Evolutionary conservation across 1,140 invertebrate genomes (phyloP).

Genomic region (Apis florea): DNA sequence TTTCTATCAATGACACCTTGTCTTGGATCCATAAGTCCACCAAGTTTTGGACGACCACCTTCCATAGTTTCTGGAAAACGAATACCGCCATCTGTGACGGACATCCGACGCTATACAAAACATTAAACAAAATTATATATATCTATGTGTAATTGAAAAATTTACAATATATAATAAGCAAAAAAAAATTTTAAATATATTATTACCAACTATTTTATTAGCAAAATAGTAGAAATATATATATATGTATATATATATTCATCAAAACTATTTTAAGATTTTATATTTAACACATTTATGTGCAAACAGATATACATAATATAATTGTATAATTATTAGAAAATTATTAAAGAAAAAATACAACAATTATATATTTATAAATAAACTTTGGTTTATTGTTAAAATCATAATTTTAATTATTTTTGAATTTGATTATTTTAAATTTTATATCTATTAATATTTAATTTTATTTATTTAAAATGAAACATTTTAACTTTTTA

Average conservation of each 20-base stretch:
- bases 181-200: background rate
- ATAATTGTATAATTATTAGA: background rate
- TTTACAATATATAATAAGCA: background rate
- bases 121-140: constrained; percentile 22
- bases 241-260: background rate
- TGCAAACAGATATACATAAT: background rate
- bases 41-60: constrained; percentile 97
- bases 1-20: constrained; percentile 98
- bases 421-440: background rate
- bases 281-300: background rate
- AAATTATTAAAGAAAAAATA: background rate
- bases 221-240: background rate
- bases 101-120: constrained; percentile 93
- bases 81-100: constrained; percentile 98
- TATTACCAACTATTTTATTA: background rate
- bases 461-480: background rate
- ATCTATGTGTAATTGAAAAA: constrained; percentile 24
- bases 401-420: background rate
- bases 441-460: background rate
- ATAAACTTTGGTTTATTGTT: constrained; percentile 2
- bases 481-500: background rate
- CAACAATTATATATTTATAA: background rate
- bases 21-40: constrained; percentile 99
- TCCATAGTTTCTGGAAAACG: constrained; percentile 99
- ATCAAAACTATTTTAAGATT: background rate